Evolutionary conservation across 2,113 vertebrate species (phyloP).

Genomic region (Sorex fumeus): DNA sequence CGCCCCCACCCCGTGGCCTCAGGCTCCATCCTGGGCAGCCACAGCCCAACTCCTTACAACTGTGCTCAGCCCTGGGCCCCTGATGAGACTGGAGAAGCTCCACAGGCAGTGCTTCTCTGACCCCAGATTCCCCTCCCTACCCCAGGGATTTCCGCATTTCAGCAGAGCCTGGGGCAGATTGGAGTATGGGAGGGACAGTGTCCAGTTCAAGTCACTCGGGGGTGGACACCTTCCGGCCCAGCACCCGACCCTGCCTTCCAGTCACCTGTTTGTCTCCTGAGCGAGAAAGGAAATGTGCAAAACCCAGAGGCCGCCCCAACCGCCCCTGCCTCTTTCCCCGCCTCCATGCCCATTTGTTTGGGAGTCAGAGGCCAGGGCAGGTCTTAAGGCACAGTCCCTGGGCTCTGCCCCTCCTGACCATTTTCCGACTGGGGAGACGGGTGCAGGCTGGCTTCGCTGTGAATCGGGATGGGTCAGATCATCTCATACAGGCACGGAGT

Average conservation of each 20-base stretch:
- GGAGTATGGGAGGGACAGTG: slow-evolving; percentile 8
- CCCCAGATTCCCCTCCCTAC: not conserved
- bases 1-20: too few species aligned
- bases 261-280: slow-evolving; percentile 63
- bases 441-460: slow-evolving; percentile 68
- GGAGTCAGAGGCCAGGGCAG: too few species aligned
- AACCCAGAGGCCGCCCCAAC: not conserved
- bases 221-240: not conserved
- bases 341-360: too few species aligned
- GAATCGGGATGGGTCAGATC: slow-evolving; percentile 67
- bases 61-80: too few species aligned
- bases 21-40: too few species aligned
- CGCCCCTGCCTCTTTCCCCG: too few species aligned
- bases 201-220: slow-evolving; percentile 58
- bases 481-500: too few species aligned
- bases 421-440: too few species aligned
- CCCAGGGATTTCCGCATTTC: not conserved
- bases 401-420: slow-evolving; percentile 65
- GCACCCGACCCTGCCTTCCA: not conserved
- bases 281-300: slow-evolving; percentile 60
- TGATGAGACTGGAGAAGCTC: not conserved
- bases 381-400: slow-evolving; percentile 77
- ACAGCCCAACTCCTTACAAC: too few species aligned
- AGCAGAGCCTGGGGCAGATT: slow-evolving; percentile 32
- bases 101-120: too few species aligned